These are phyloP conservation scores for Cebus imitator DNA, from an alignment of 2,113 vertebrate species.

Conservation along the genomic window DNA sequence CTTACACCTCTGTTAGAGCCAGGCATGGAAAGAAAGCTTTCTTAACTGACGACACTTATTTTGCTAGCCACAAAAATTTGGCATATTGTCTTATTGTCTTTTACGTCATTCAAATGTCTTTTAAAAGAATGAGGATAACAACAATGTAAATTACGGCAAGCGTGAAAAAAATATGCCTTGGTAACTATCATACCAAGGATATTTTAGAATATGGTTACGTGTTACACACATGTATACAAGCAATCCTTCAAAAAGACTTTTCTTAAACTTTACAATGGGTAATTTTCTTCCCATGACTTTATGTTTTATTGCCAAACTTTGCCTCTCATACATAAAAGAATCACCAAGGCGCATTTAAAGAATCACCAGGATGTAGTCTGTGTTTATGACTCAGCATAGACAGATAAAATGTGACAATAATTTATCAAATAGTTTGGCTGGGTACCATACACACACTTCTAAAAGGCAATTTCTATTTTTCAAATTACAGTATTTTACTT, in stretches of 20 bases:
- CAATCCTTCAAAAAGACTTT: neutral
- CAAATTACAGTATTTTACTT: conserved; percentile 18
- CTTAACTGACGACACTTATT: conserved; percentile 13
- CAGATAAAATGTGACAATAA: neutral
- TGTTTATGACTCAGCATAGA: neutral
- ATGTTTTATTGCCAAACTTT: neutral
- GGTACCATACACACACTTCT: neutral
- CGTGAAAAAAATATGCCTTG: neutral
- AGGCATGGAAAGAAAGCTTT: neutral
- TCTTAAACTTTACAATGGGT: neutral
- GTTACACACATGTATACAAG: neutral
- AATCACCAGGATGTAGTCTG: neutral
- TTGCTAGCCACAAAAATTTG: neutral
- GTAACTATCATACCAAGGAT: neutral
- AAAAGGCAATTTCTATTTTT: neutral
- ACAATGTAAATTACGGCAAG: neutral
- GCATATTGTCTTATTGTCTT: neutral
- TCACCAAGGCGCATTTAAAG: neutral
- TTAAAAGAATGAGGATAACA: neutral
- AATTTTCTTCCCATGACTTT: neutral
- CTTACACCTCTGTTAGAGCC: neutral
- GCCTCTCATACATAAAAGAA: neutral
- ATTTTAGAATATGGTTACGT: neutral
- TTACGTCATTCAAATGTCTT: neutral
- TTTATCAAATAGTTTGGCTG: neutral